Evolutionary conservation across 2,888 invertebrate genomes (phyloP), one percentile per base, ranked within the genome.

Genomic region (Trisateles emortualis): DNA sequence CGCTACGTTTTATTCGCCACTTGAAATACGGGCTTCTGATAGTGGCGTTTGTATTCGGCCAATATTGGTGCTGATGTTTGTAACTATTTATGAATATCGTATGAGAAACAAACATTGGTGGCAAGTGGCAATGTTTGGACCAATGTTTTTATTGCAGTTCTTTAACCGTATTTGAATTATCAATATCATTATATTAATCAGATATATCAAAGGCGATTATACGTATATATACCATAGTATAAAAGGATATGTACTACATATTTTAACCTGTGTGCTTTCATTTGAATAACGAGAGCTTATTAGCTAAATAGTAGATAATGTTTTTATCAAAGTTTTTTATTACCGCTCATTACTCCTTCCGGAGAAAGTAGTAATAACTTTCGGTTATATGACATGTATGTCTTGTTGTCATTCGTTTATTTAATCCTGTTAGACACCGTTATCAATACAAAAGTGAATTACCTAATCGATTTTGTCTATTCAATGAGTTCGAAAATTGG

Each of bases 11-110:
- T 74, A 76, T 72, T 51, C 58, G 52, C 53, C 32, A 19, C 24
- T 63, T 72, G 67, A 76, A 76, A 74, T 75, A 73, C 64, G 49
- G 42, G 44, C 64, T 72, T 62, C 62, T 72, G 70, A 69, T 66
- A 71, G 71, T 68, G 51, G 51, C 55, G 43, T 59, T 49, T 59
- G 49, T 62, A 45, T 57, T 46, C 59, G 52, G 56, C 42, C 64
- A 53, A 54, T 35, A 16, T 50, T 67, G 36, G 43, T 43, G 9
- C 64, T 50, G 70, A 73, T 24, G 53, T 72, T 75, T 62, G 69
- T 1, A 19, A 46, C 58, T 66, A 66, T 22, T 45, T 41, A 1
- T 16, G 16, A 10, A 46, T 36, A 26, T 26, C 8, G 3, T 22
- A 22, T 22, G 22, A 3, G 22, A 3, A 22, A 32, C n/a, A 32